These are phyloP conservation scores for Papilio helenus DNA, from an alignment of 1,140 invertebrate genomes.

Conservation along the genomic window DNA sequence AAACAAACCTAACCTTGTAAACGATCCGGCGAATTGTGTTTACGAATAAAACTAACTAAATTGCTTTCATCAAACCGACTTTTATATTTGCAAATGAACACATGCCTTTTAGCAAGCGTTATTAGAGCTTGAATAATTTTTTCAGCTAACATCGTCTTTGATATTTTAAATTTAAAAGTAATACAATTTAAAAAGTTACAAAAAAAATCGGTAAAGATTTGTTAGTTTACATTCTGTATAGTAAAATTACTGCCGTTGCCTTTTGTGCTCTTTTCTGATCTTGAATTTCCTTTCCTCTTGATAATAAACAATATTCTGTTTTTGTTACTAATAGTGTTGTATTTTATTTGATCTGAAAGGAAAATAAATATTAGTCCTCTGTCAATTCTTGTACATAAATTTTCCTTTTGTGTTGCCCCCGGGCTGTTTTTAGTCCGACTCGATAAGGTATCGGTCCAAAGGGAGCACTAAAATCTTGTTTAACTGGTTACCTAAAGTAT, in stretches of 20 bases:
- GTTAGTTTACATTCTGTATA: too few species aligned
- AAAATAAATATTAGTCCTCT: neutral
- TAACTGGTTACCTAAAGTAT: slow-evolving; percentile 24
- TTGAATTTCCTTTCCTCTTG: too few species aligned
- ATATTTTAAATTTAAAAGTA: neutral
- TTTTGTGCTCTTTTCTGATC: neutral
- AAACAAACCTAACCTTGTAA: slow-evolving; percentile 16
- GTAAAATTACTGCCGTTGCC: too few species aligned
- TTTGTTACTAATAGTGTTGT: neutral
- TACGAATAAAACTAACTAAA: slow-evolving; percentile 17
- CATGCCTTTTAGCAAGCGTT: neutral
- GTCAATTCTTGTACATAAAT: slow-evolving; percentile 21
- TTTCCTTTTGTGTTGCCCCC: slow-evolving; percentile 10
- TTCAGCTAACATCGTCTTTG: neutral
- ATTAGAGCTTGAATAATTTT: neutral
- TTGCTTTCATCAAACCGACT: neutral
- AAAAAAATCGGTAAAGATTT: too few species aligned
- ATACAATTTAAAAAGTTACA: neutral
- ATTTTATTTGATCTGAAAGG: neutral
- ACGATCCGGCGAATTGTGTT: neutral
- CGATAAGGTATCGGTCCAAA: slow-evolving; percentile 17
- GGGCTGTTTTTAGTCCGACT: slow-evolving; percentile 22
- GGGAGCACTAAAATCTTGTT: slow-evolving; percentile 26
- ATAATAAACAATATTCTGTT: neutral
- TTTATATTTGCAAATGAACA: neutral